phyloP scores from a whole-genome alignment of 2,888 invertebrate species.

The Agrotis clavis region DNA sequence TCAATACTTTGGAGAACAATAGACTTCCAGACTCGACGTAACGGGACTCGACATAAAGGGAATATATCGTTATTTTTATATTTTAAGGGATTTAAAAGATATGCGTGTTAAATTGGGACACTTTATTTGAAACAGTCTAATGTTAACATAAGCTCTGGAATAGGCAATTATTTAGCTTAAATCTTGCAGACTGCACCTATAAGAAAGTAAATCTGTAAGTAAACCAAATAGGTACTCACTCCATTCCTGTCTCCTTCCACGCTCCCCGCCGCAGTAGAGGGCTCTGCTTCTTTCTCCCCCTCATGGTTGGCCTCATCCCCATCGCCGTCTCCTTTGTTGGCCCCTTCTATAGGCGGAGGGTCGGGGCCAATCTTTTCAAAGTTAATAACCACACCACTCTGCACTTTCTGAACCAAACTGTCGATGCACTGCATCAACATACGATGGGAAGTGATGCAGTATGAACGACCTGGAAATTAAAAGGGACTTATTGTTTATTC shows the following conservation, averaged over 20 bases:
- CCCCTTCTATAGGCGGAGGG: slow-evolving; percentile 93
- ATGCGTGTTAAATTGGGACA: no score
- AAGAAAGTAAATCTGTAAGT: background rate
- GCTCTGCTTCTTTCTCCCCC: slow-evolving; percentile 85
- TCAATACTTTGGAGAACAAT: no score
- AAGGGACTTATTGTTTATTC: background rate
- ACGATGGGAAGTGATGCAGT: slow-evolving; percentile 98
- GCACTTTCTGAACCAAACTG: slow-evolving; percentile 98
- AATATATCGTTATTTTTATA: no score
- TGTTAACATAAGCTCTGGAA: no score
- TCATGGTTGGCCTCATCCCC: slow-evolving; percentile 84
- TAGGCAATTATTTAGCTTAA: no score
- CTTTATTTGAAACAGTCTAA: no score
- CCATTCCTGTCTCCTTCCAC: slow-evolving; percentile 88
- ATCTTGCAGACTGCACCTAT: background rate
- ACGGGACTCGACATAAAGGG: no score
- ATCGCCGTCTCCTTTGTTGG: slow-evolving; percentile 88
- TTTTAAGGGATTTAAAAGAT: no score
- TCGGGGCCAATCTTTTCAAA: slow-evolving; percentile 99
- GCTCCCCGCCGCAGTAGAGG: slow-evolving; percentile 39
- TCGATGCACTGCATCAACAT: slow-evolving; percentile 99
- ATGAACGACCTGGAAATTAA: slow-evolving; percentile 94
- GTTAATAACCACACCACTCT: slow-evolving; percentile 99
- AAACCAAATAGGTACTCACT: slow-evolving; percentile 72
- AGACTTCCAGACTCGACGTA: no score